Percentiles rank a stretch among this genome's conserved stretches.
Evolutionary conservation across 1,140 invertebrate species (phyloP).

Genomic region (Neodiprion lecontei): DNA sequence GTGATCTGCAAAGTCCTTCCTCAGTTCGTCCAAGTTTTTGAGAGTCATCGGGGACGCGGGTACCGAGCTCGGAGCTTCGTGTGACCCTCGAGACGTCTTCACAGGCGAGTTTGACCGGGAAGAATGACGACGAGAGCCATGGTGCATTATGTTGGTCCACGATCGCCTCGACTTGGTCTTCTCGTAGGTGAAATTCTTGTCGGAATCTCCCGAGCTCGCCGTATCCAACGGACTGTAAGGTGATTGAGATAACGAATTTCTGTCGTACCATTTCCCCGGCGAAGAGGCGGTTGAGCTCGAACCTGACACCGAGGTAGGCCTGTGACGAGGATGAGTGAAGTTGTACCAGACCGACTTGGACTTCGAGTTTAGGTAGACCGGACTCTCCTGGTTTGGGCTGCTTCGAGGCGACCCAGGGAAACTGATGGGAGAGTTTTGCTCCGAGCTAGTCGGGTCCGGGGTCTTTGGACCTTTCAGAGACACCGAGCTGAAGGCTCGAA

Average conservation of each 20-base stretch:
- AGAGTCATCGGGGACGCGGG: not conserved
- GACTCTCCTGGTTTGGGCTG: not conserved
- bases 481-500: slow-evolving; percentile 33
- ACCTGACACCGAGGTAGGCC: not conserved
- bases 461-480: slow-evolving; percentile 30
- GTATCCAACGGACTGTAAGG: not conserved
- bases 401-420: not conserved
- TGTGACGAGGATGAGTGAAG: not conserved
- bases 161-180: not conserved
- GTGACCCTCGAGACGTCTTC: not conserved
- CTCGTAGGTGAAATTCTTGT: not conserved
- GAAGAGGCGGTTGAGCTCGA: not conserved
- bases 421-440: not conserved
- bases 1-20: not conserved
- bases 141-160: not conserved
- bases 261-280: not conserved
- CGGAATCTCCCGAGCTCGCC: not conserved
- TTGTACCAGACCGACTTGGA: not conserved
- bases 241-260: not conserved
- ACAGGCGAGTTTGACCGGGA: not conserved
- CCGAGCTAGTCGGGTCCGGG: slow-evolving; percentile 13
- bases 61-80: not conserved
- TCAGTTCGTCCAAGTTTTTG: not conserved
- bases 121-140: not conserved
- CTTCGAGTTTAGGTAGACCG: not conserved